A percentile compares a stretch with the other conserved stretches of the same genome.
Conservation (phyloP, 23 tunicate genomes). For the Phallusia fumigata region DNA sequence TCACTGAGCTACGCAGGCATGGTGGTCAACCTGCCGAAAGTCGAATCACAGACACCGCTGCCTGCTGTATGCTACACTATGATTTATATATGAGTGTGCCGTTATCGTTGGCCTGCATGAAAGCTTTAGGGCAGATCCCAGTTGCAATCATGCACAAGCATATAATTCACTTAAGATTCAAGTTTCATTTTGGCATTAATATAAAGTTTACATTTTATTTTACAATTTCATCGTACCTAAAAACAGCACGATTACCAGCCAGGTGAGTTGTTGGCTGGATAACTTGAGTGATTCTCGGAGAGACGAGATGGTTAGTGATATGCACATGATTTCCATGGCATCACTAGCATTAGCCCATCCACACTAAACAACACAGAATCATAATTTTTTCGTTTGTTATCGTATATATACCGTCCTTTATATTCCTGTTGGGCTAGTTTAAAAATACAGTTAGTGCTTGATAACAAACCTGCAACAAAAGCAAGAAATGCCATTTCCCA, state of each 20-base stretch:
- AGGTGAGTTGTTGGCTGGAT: constrained; percentile 31
- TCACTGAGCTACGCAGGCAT: not conserved
- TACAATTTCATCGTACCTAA: constrained; percentile 23
- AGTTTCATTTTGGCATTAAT: not conserved
- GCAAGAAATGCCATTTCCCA: constrained; percentile 80
- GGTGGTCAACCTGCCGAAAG: not conserved
- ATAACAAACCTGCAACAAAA: constrained; percentile 41
- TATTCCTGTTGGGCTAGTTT: no score
- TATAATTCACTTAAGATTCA: no score
- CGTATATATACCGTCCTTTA: not conserved
- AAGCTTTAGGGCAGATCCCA: no score
- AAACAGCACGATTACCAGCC: constrained; percentile 63
- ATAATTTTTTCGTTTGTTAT: not conserved
- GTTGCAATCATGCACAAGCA: no score
- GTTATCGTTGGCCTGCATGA: no score
- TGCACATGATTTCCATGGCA: constrained; percentile 90
- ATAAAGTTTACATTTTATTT: not conserved
- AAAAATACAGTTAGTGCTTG: no score
- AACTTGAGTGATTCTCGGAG: constrained; percentile 35
- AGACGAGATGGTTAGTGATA: constrained; percentile 62
- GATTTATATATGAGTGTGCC: no score
- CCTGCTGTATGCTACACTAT: no score
- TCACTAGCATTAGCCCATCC: constrained; percentile 98
- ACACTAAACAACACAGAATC: constrained; percentile 43
- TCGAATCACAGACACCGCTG: no score